These are phyloP conservation scores for Proterorhinus semilunaris DNA, from an alignment of 2,113 vertebrate species.

Conservation along the genomic window DNA sequence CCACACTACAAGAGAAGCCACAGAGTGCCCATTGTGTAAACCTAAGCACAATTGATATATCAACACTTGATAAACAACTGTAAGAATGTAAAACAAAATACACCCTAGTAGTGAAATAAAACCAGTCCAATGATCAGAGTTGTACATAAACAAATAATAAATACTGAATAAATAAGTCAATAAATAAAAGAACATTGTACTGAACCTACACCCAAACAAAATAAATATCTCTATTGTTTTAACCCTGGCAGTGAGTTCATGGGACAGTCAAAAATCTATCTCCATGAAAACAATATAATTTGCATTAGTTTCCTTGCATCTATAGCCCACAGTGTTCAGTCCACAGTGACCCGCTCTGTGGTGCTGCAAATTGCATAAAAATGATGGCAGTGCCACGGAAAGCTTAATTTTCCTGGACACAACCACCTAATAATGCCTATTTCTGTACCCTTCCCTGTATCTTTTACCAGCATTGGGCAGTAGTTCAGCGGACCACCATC, in stretches of 20 bases:
- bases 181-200: slow-evolving; percentile 73
- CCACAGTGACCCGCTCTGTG: slow-evolving; percentile 72
- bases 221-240: slow-evolving; percentile 66
- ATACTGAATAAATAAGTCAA: slow-evolving; percentile 78
- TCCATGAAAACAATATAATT: slow-evolving; percentile 35
- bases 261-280: slow-evolving; percentile 51
- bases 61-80: slow-evolving; percentile 41
- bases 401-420: slow-evolving; percentile 41
- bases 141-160: slow-evolving; percentile 74
- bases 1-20: slow-evolving; percentile 75
- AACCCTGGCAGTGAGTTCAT: slow-evolving; percentile 53
- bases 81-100: slow-evolving; percentile 77
- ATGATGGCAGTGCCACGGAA: slow-evolving; percentile 31
- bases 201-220: slow-evolving; percentile 66
- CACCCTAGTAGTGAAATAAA: slow-evolving; percentile 71
- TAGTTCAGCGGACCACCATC: slow-evolving; percentile 34
- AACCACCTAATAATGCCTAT: slow-evolving; percentile 61
- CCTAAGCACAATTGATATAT: slow-evolving; percentile 50
- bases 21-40: slow-evolving; percentile 43
- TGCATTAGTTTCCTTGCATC: slow-evolving; percentile 47
- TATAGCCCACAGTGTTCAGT: slow-evolving; percentile 41
- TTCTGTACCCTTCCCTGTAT: slow-evolving; percentile 22
- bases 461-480: slow-evolving; percentile 21
- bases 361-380: slow-evolving; percentile 41
- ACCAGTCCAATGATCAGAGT: slow-evolving; percentile 55